Base-by-base conservation (phyloP, 1,140 invertebrate species). In the Hermatobates lingyangjiaoensis region DNA sequence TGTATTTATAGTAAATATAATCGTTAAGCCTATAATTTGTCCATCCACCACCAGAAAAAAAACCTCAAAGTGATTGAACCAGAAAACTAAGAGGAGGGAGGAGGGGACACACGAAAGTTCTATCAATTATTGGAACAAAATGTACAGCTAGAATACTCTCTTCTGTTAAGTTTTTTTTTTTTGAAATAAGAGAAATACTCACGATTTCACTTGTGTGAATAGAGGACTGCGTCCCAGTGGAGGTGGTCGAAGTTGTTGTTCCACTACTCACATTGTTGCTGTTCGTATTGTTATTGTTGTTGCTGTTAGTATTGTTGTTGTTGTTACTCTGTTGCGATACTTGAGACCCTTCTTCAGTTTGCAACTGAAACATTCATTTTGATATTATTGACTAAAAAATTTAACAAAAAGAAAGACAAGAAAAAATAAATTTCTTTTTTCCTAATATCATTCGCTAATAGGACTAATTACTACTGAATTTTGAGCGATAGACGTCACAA, bases 241-340 rank as follows among this genome's bases (percentile, higher is more conserved):
- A 28, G 34, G 38, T n/a, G 7, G 48, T 51, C 12, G 51, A 34
- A 20, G 27, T 48, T 2, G 51, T 34, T 10, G 48, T 52, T 20
- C 38, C 50, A 48, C 27, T 44, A n/a, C 18, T 54, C 27, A 39
- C 51, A 51, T 27, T 53, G 15, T 25, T 53, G 30, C 44, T 58
- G 47, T 52, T 55, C 48, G 52, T 52, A 53, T 57, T 56, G 44
- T 24, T 58, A n/a, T 10, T 55, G 40, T 42, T 51, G 48, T 24
- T 54, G 42, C 45, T 55, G 51, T 34, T 52, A 21, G 24, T 51
- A 28, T 45, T 57, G 44, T 50, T 54, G 47, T 54, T 50, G 51
- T 56, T 55, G 44, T 23, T 58, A 23, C 46, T 50, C 27, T 45
- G 48, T 24, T 57, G 56, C 25, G 27, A 26, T 1, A 57, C 53